These are phyloP conservation scores for Arnoldichthys spilopterus DNA, from an alignment of 2,797 vertebrate genomes.

Conservation along the genomic window DNA sequence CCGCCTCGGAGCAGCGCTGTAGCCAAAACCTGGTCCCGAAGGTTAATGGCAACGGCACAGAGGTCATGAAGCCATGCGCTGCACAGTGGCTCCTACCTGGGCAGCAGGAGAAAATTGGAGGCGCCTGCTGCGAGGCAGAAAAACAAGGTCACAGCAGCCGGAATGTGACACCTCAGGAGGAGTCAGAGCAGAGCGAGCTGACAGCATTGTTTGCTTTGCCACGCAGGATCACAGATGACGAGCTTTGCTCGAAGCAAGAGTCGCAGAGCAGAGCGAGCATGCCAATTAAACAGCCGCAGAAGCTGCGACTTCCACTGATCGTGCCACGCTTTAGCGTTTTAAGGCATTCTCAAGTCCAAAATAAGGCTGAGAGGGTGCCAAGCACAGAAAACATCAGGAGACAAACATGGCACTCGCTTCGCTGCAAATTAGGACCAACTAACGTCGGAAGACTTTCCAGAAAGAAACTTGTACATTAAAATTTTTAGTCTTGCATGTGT, in stretches of 20 bases:
- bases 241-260: slow-evolving; percentile 79
- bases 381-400: slow-evolving; percentile 57
- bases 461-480: slow-evolving; percentile 32
- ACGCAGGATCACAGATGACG: slow-evolving; percentile 74
- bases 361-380: slow-evolving; percentile 54
- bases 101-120: slow-evolving; percentile 64
- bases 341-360: slow-evolving; percentile 70
- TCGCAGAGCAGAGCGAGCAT: slow-evolving; percentile 77
- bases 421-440: slow-evolving; percentile 29
- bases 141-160: slow-evolving; percentile 78
- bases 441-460: slow-evolving; percentile 9
- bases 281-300: slow-evolving; percentile 77
- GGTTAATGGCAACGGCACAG: slow-evolving; percentile 75
- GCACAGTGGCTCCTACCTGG: slow-evolving; percentile 64
- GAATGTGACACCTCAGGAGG: slow-evolving; percentile 58
- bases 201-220: slow-evolving; percentile 60
- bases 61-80: slow-evolving; percentile 58
- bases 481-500: slow-evolving; percentile 59
- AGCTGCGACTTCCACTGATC: slow-evolving; percentile 73
- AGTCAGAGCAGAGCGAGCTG: slow-evolving; percentile 49
- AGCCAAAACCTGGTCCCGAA: slow-evolving; percentile 78
- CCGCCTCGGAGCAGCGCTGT: slow-evolving; percentile 55
- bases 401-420: slow-evolving; percentile 40
- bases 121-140: slow-evolving; percentile 68
- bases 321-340: slow-evolving; percentile 74